These are phyloP conservation scores for Bimastos eiseni DNA, from an alignment of 2,888 invertebrate species.

Conservation along the genomic window DNA sequence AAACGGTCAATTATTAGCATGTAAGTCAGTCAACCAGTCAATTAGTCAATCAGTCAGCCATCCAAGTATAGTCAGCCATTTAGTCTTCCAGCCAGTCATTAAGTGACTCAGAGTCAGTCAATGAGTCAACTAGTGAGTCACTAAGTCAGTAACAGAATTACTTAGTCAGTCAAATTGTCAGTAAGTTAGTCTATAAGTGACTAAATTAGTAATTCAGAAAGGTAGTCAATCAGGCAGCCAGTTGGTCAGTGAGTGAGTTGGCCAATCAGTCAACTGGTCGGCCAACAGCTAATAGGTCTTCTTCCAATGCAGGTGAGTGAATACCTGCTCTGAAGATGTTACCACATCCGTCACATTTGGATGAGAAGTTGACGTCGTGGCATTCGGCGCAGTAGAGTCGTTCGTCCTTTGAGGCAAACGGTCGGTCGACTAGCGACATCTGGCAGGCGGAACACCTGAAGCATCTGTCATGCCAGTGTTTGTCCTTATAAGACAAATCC, in stretches of 20 bases:
- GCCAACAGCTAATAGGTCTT: background rate
- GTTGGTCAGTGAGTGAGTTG: background rate
- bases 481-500: conserved; percentile 99
- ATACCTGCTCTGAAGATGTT: conserved; percentile 97
- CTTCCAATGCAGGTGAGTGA: background rate
- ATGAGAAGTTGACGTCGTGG: conserved; percentile 98
- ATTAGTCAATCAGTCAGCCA: no score
- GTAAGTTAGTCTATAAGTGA: no score
- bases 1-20: no score
- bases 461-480: conserved; percentile 99
- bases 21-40: no score
- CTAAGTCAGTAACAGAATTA: no score
- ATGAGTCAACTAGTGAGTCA: no score
- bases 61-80: no score
- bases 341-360: conserved; percentile 96
- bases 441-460: conserved; percentile 98
- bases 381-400: conserved; percentile 99
- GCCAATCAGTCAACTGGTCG: background rate
- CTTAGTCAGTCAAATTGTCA: no score
- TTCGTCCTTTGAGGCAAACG: conserved; percentile 98
- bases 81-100: no score
- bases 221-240: background rate
- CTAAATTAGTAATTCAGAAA: background rate
- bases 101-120: no score
- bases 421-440: conserved; percentile 96